Conservation (phyloP, 2,113 vertebrate species). For the Ramphastos sulfuratus region DNA sequence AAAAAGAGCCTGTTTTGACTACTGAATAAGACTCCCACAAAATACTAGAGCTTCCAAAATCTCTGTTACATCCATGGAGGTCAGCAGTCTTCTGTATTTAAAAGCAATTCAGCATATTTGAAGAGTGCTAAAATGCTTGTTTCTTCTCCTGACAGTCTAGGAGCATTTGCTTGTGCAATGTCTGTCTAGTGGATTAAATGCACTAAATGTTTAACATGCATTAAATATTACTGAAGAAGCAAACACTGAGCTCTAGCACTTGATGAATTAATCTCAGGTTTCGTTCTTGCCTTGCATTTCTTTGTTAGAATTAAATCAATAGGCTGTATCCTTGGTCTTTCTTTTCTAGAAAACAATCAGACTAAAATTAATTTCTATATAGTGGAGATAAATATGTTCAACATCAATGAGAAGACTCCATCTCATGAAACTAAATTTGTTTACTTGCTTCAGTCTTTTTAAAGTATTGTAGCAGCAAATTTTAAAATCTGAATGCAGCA, state of each 20-base stretch:
- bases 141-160: not conserved
- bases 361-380: slow-evolving; percentile 4
- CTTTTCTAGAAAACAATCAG: not conserved
- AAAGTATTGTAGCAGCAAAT: not conserved
- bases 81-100: not conserved
- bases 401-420: not conserved
- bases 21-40: not conserved
- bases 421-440: slow-evolving; percentile 33
- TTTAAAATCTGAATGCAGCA: not conserved
- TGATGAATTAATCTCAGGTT: not conserved
- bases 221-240: not conserved
- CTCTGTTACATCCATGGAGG: not conserved
- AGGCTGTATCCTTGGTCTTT: not conserved
- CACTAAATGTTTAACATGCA: not conserved
- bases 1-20: not conserved
- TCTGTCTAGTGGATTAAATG: not conserved
- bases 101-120: not conserved
- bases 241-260: not conserved
- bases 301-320: not conserved
- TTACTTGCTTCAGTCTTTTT: not conserved
- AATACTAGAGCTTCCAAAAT: not conserved
- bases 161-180: not conserved
- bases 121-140: not conserved
- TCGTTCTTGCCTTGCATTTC: not conserved
- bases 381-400: not conserved